Base-by-base conservation (phyloP, 2,797 vertebrate genomes). In the Hybognathus amarus region DNA sequence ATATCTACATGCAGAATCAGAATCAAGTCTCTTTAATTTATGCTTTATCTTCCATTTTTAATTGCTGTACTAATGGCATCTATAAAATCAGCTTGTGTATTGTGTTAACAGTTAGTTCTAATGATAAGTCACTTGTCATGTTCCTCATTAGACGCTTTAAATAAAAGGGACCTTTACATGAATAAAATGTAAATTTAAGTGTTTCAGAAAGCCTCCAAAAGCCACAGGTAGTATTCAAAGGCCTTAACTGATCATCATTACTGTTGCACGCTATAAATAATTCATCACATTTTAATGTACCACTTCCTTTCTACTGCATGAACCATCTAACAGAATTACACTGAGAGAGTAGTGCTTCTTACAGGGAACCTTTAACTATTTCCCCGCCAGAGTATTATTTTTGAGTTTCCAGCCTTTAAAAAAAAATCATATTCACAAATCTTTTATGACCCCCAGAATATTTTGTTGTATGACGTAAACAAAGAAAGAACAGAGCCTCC, bases 201-300 rank as follows among this genome's bases (percentile, higher is more conserved):
- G 76, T 69, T 64, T 24, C 11, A 70, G 64, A 52, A 17, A 80
- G 47, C 38, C 20, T 69, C 42, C 40, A 52, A 86, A 82, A 83
- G 61, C 78, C 70, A 80, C 67, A 85, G 73, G 77, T 78, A 83
- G 47, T 70, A 70, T 52, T 75, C 27, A 78, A 68, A 78, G 27
- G 30, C 61, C 68, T 68, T 79, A 18, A 63, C 40, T 40, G 78
- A 36, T 45, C 70, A 77, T 52, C 22, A 73, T 75, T 81, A 73
- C 40, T 79, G 66, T 79, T 82, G 70, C 2, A 40, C 22, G 18
- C 64, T 73, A 77, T 87, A 42, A 84, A 84, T 87, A 85, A 87
- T 87, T 84, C 12, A 85, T 82, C 36, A 67, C 27, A 61, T 30
- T 70, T 27, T 61, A 59, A 69, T 12, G 63, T 68, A 38, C 13